Base-by-base conservation (phyloP, 2,888 invertebrate genomes). In the Melanophora roralis region DNA sequence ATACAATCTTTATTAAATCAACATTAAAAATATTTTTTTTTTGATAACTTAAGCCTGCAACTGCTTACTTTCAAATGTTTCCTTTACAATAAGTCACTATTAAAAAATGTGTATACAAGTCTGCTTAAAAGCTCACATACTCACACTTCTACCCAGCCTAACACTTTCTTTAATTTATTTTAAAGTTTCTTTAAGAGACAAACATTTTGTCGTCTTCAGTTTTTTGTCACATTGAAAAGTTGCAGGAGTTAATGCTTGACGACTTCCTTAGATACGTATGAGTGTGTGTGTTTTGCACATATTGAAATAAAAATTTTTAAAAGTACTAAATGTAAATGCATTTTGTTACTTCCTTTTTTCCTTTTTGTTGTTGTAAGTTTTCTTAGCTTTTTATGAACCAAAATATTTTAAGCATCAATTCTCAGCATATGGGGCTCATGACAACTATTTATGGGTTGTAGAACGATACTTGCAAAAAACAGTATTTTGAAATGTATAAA, bases 341-440 rank as follows among this genome's bases (percentile, higher is more conserved):
- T 76, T 69, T 62, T 47, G 16, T 47, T 14, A 75, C 51, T 53
- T 32, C n/a, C 57, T 21, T 71, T 34, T 53, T 60, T 16, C 57
- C 60, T 47, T 55, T 5, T 6, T 36, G 38, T 11, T 27, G 19
- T 55, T 60, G 32, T 14, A 0, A 62, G 34, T 47, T 55, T 62
- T 57, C 21, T 16, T 38, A 34, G 16, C 16, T 32, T 72, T 16
- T 45, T 21, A 43, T 59, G 40, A 59, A 59, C 36, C 53, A 68
- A 76, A 69, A 64, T 69, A 69, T 62, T 80, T 75, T 72, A 72
- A 76, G 72, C 80, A 80, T 80, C 75, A 76, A 80, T 80, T 80
- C 62, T 51, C 76, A 72, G 57, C 80, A 79, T 79, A 79, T 79
- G 79, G 65, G 79, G 62, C 67, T 71, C 71, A 62, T 71, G 79